Conservation (phyloP, 35 echinoderm and acorn worm genomes). For the Eucidaris tribuloides region DNA sequence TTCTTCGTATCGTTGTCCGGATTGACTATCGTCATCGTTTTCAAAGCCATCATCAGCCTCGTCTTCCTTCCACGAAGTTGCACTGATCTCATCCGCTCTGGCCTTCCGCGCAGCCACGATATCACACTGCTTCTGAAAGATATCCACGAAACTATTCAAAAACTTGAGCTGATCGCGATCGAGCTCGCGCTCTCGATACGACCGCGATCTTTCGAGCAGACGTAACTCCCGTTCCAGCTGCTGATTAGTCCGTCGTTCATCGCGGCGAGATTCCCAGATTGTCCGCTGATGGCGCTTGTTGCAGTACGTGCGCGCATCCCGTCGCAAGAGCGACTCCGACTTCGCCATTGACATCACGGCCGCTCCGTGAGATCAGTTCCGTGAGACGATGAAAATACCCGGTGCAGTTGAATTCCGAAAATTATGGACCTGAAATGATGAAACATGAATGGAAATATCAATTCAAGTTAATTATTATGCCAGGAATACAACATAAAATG, state of each 20-base stretch:
- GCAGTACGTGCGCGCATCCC: conserved; percentile 68
- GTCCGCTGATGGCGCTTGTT: conserved; percentile 60
- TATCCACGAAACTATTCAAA: conserved; percentile 49
- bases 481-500: too few species aligned
- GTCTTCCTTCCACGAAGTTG: neutral
- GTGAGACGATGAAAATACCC: too few species aligned
- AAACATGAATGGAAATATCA: too few species aligned
- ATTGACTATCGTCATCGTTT: neutral
- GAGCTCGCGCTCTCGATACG: conserved; percentile 46
- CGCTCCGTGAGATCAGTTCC: too few species aligned
- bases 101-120: conserved; percentile 50
- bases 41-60: neutral
- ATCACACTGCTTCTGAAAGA: conserved; percentile 80
- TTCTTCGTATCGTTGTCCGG: neutral
- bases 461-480: too few species aligned
- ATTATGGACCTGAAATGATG: too few species aligned
- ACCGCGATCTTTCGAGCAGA: conserved; percentile 53
- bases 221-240: conserved; percentile 54
- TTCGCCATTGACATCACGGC: conserved; percentile 42
- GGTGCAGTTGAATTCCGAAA: too few species aligned
- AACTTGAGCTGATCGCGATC: conserved; percentile 76
- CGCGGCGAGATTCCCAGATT: conserved; percentile 55
- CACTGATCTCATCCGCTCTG: neutral
- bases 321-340: conserved; percentile 60
- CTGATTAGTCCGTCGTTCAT: conserved; percentile 55